Conservation (phyloP, 2,113 vertebrate genomes). For the Okapia johnstoni region DNA sequence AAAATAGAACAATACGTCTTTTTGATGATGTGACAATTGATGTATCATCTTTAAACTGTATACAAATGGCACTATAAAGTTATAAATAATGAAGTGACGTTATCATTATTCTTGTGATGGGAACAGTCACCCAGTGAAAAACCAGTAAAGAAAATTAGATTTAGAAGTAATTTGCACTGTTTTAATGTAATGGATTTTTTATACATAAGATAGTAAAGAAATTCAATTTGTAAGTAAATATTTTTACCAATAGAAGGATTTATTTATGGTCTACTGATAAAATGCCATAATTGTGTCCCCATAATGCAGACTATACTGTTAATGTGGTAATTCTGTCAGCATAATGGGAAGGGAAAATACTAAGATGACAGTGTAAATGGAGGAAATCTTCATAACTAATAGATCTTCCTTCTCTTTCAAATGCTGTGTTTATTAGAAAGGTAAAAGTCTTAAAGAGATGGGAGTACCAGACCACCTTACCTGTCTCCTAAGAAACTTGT, state of each 20-base stretch:
- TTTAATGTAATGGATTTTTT: conserved; percentile 18
- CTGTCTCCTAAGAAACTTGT: background rate
- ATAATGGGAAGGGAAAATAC: background rate
- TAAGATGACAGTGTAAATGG: background rate
- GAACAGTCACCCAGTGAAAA: conserved; percentile 64
- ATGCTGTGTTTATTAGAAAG: conserved; percentile 14
- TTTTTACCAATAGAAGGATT: conserved; percentile 18
- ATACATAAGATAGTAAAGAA: conserved; percentile 3
- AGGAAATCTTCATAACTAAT: background rate
- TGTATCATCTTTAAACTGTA: conserved; percentile 48
- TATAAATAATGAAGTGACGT: conserved; percentile 11
- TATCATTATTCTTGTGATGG: conserved; percentile 9
- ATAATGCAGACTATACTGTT: background rate
- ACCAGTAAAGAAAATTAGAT: conserved; percentile 43
- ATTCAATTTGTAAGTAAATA: background rate
- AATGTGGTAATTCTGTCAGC: conserved; percentile 25
- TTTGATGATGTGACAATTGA: conserved; percentile 30
- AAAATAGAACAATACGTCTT: background rate
- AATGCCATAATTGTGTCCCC: conserved; percentile 16
- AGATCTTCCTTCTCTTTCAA: background rate
- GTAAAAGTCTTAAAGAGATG: background rate
- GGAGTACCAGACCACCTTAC: background rate
- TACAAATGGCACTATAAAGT: background rate
- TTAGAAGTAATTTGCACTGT: conserved; percentile 22
- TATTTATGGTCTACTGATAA: conserved; percentile 27